Evolutionary conservation across 2,113 vertebrate species (phyloP), one percentile per base, ranked within the genome.

Genomic region (Esox niger): DNA sequence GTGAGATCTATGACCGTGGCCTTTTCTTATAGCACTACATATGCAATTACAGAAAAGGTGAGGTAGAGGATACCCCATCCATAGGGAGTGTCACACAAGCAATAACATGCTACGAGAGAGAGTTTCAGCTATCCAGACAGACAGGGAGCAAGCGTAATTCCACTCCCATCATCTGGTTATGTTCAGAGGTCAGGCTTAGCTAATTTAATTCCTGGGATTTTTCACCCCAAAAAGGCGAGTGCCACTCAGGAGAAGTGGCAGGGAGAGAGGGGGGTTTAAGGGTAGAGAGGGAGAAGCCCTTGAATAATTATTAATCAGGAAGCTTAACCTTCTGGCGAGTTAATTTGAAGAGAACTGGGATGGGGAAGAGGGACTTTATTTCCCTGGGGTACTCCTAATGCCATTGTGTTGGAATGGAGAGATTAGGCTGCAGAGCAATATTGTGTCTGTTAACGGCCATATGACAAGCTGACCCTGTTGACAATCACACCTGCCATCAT

Each of bases 401-500:
- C 87, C 88, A 91, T 89, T 91, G 89, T 90, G 87, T 83, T 88
- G 88, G 90, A 90, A 92, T 91, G 90, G 90, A 91, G 87, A 88
- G 91, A 90, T 92, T 88, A 91, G 75, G 86, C 86, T 85, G 68
- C 60, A 73, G 81, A 75, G 89, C 88, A 92, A 92, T 92, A 92
- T 91, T 81, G 84, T 89, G 88, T 92, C 87, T 91, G 90, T 91
- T 91, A 88, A 89, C 86, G 83, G 84, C 90, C 89, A 88, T 89
- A 90, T 88, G 91, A 91, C 84, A 86, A 84, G 76, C 83, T 91
- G 91, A 92, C 88, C 90, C 84, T 82, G 23, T 73, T 76, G 78
- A 82, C 83, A 84, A 84, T 86, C 84, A 86, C 91, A 92, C 89
- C 92, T 92, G 92, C 89, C 86, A 79, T 88, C 89, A 88, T 88